Evolutionary conservation across 2,113 vertebrate species (phyloP).

Genomic region (Antigone vipio): DNA sequence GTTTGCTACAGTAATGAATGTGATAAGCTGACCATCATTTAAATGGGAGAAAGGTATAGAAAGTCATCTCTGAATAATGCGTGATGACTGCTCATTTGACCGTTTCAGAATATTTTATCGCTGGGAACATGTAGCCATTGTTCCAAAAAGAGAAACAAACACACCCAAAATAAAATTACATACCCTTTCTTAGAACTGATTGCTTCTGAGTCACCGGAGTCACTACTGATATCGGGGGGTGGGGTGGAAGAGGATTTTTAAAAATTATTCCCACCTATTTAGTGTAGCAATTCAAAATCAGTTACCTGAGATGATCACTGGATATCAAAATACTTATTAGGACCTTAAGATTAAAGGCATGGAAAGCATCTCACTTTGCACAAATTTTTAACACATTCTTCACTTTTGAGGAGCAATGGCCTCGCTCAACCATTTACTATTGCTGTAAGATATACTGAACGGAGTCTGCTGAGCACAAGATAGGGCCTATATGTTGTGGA

Average conservation of each 20-base stretch:
- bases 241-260: neutral
- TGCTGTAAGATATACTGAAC: neutral
- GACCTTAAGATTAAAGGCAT: neutral
- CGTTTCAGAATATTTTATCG: neutral
- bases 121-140: neutral
- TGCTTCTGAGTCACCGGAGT: neutral
- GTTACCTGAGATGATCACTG: neutral
- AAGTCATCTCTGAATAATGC: neutral
- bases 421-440: rapidly evolving
- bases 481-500: neutral
- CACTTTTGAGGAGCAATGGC: neutral
- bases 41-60: neutral
- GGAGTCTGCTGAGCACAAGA: neutral
- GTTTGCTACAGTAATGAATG: neutral
- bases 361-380: neutral
- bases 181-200: neutral
- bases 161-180: neutral
- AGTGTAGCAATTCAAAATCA: neutral
- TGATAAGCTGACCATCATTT: neutral
- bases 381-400: neutral
- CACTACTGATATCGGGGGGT: neutral
- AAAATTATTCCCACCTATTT: neutral
- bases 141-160: neutral
- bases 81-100: neutral
- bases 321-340: neutral